These are phyloP conservation scores for Ptychobarbus kaznakovi DNA, from an alignment of 2,797 vertebrate genomes.

Conservation along the genomic window DNA sequence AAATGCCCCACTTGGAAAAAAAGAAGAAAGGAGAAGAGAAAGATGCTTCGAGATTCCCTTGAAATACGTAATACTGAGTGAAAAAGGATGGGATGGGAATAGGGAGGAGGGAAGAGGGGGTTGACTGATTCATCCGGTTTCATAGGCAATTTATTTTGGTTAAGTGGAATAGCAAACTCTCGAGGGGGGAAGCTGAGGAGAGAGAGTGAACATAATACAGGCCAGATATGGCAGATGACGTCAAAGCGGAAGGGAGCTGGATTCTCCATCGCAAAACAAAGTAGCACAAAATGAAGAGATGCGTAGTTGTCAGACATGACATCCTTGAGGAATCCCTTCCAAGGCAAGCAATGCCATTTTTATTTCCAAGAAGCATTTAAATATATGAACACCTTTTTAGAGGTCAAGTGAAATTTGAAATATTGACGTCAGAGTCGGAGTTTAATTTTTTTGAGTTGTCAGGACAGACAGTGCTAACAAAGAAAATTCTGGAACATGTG, in stretches of 20 bases:
- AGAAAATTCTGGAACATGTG: no score
- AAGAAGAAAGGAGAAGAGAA: constrained; percentile 40
- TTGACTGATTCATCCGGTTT: constrained; percentile 70
- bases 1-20: constrained; percentile 51
- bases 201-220: constrained; percentile 48
- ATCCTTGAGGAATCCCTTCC: constrained; percentile 24
- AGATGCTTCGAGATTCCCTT: constrained; percentile 53
- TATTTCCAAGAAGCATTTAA: neutral
- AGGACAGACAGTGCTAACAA: no score
- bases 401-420: neutral
- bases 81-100: constrained; percentile 29
- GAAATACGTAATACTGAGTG: constrained; percentile 43
- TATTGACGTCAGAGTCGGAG: neutral
- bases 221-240: constrained; percentile 52
- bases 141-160: constrained; percentile 69
- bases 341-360: neutral
- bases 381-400: neutral
- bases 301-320: constrained; percentile 26
- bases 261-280: constrained; percentile 55
- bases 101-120: constrained; percentile 26
- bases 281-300: constrained; percentile 54
- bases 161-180: constrained; percentile 57
- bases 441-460: no score
- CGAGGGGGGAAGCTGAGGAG: constrained; percentile 54
- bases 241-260: constrained; percentile 46